Conservation (phyloP, 2,113 vertebrate genomes). For the Toxostoma redivivum region DNA sequence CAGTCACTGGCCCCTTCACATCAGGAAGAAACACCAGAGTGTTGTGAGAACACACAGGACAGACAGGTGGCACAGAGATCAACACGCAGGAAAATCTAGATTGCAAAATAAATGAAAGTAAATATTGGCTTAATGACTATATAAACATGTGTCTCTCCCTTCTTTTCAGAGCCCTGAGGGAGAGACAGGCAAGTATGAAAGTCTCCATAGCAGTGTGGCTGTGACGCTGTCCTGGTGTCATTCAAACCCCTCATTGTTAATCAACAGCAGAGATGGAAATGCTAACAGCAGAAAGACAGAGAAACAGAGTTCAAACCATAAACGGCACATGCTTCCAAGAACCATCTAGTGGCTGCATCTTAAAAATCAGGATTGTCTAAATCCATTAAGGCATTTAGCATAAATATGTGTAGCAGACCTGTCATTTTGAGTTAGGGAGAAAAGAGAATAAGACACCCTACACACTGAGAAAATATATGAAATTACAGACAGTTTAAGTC, state of each 20-base stretch:
- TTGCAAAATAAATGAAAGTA: neutral
- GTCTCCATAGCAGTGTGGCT: neutral
- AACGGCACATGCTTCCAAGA: conserved; percentile 29
- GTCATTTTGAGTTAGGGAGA: neutral
- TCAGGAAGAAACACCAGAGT: neutral
- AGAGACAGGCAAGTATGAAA: neutral
- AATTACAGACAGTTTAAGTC: neutral
- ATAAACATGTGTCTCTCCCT: neutral
- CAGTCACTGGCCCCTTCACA: rapidly evolving
- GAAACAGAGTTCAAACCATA: neutral
- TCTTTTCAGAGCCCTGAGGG: neutral
- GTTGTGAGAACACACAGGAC: neutral
- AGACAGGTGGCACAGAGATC: neutral
- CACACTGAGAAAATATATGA: neutral
- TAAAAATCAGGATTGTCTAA: neutral
- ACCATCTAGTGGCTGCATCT: neutral
- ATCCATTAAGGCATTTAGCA: conserved; percentile 18
- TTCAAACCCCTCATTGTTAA: neutral
- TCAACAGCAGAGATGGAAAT: neutral
- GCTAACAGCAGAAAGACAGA: neutral
- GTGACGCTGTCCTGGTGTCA: neutral
- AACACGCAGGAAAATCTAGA: neutral
- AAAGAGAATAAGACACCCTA: neutral
- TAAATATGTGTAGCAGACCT: neutral
- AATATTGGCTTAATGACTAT: neutral